These are phyloP conservation scores for Paradoxurus hermaphroditus DNA, from an alignment of 2,113 vertebrate species.

Conservation along the genomic window DNA sequence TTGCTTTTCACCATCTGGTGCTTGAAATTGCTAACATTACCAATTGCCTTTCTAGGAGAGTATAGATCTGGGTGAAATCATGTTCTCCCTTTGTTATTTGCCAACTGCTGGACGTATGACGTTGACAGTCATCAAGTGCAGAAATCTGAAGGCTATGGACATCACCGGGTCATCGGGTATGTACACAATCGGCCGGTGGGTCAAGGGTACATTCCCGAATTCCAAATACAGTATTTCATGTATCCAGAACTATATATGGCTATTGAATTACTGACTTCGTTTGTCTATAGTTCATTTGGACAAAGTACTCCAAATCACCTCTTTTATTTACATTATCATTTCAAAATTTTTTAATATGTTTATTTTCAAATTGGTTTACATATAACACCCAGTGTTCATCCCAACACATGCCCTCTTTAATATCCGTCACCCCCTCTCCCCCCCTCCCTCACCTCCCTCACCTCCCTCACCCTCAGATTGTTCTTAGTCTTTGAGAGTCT, in stretches of 20 bases:
- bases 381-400: too few species aligned
- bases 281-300: background rate
- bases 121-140: slow-evolving; percentile 97
- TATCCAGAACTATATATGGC: background rate
- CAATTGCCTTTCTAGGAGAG: slow-evolving; percentile 89
- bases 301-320: background rate
- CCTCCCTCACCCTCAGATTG: too few species aligned
- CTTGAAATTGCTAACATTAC: slow-evolving; percentile 10
- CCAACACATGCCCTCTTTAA: too few species aligned
- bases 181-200: background rate
- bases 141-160: slow-evolving; percentile 99
- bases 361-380: too few species aligned
- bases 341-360: too few species aligned
- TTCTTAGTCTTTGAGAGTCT: too few species aligned
- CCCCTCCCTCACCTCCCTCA: too few species aligned
- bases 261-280: background rate
- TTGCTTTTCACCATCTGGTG: background rate
- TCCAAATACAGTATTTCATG: background rate
- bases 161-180: slow-evolving; percentile 97
- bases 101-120: slow-evolving; percentile 98
- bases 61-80: slow-evolving; percentile 97
- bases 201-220: background rate
- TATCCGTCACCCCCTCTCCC: too few species aligned
- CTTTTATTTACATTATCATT: background rate
- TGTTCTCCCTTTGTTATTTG: slow-evolving; percentile 99